Evolutionary conservation across 2,888 invertebrate species (phyloP), one percentile per base, ranked within the genome.

Genomic region (Tetropium fuscum): DNA sequence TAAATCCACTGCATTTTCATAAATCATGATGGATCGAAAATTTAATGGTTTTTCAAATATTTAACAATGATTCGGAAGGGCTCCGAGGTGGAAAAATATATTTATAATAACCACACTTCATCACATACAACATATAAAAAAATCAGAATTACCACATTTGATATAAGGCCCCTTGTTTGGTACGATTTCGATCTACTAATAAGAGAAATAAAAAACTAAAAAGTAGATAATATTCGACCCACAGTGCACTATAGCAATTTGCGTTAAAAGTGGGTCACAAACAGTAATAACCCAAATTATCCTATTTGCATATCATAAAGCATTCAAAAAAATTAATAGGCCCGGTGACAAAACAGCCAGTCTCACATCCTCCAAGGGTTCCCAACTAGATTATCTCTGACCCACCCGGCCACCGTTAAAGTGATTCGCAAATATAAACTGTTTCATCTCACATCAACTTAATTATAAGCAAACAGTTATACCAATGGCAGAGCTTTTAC

Each of bases 391-490:
- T 51, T 40, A 51, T 40, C 19, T 27, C 27, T 51, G 38, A 7
- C 51, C 40, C 51, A 27, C 7, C 43, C 43, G 53, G 34, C 43
- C 44, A 32, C 34, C 18, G 53, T n/a, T 44, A 44, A 53, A 53
- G 44, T 34, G 44, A 53, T 53, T 53, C 34, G 43, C 34, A 53
- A 53, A 53, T 53, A 53, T 43, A 44, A 53, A 43, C 53, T 34
- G 53, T 53, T 53, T 53, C 34, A 53, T 53, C 53, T 53, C 53
- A 19, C 53, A 44, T 53, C 53, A 43, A 53, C 19, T 53, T 53
- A 53, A 53, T 53, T 53, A 53, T 53, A 43, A 53, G 44, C 53
- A 53, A 53, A 53, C 53, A 53, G 53, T 36, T 20, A 22, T 13
- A 40, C 18, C 40, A 15, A 44, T 30, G 44, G 18, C 44, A 25